Evolutionary conservation across 2,888 invertebrate species (phyloP), one percentile per base, ranked within the genome.

Genomic region (Nemoura dubitans): DNA sequence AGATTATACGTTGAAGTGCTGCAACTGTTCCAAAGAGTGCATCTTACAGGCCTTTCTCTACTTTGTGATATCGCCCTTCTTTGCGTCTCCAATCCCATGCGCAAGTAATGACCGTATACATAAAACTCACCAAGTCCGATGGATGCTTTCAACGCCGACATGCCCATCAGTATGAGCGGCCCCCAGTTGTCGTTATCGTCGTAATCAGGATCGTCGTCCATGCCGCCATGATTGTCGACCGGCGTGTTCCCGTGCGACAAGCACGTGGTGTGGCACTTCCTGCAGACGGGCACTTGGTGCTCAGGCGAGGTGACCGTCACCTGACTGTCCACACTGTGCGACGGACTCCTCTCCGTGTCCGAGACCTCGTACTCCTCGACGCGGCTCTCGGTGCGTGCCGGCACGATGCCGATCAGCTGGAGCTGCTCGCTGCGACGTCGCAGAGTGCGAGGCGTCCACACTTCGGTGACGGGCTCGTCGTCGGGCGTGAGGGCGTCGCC

Each of bases 241-340:
- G 88, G 86, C 16, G 87, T 87, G 87, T 88, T 85, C 59, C 88
- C 89, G 86, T 87, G 89, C 59, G 94, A 93, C 88, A 95, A 93
- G 92, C 96, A 96, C 90, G 95, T 95, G 92, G 95, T 95, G 90
- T 96, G 96, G 92, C 96, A 96, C 91, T 96, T 95, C 89, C 95
- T 94, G 92, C 96, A 96, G 86, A 96, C 95, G 10, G 95, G 94
- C 90, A 96, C 93, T 87, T 95, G 87, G 83, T 89, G 94, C 91
- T 96, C 96, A 88, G 95, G 94, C 85, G 96, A 96, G 90, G 95
- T 93, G 87, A 96, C 96, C 84, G 96, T 96, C 89, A 96, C 95
- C 93, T 96, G 96, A 91, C 96, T 96, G 90, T 95, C 96, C 88
- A 95, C 96, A 89, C 89, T 89, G 77, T 84, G 87, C 16, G 88